Evolutionary conservation across 2,888 invertebrate genomes (phyloP).

Genomic region (Phaonia tiefii): DNA sequence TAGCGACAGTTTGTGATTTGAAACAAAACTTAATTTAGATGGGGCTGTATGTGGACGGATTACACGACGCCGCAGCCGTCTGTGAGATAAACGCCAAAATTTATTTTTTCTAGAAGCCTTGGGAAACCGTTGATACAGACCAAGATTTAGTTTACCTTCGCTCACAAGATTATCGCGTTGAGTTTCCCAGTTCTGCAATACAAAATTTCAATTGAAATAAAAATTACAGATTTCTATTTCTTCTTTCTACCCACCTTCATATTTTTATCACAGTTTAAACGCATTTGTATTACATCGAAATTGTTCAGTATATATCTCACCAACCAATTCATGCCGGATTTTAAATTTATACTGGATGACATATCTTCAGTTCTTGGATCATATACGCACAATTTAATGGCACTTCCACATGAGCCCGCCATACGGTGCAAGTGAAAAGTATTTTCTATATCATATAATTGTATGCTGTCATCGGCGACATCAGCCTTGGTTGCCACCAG

Average conservation of each 20-base stretch:
- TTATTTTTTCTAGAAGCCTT: conserved; percentile 58
- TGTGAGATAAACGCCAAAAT: conserved; percentile 68
- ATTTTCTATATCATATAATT: conserved; percentile 77
- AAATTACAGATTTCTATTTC: neutral
- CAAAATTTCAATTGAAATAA: neutral
- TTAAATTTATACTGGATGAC: conserved; percentile 39
- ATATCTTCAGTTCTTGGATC: conserved; percentile 45
- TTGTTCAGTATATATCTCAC: conserved; percentile 68
- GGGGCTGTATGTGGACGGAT: conserved; percentile 73
- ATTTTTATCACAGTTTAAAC: conserved; percentile 74
- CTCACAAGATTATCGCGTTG: conserved; percentile 69
- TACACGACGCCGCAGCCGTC: conserved; percentile 52
- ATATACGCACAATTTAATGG: conserved; percentile 71
- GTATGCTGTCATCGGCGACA: conserved; percentile 72
- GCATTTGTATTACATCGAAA: conserved; percentile 67
- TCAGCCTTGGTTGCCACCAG: conserved; percentile 75
- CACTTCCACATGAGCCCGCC: conserved; percentile 70
- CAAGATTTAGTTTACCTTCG: conserved; percentile 70
- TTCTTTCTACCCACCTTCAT: conserved; percentile 69
- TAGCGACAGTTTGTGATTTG: conserved; percentile 3
- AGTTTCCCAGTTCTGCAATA: conserved; percentile 71
- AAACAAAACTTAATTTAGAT: conserved; percentile 67
- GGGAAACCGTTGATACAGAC: conserved; percentile 72
- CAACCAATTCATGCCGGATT: conserved; percentile 70
- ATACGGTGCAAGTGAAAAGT: conserved; percentile 74